phyloP scores from a whole-genome alignment of 1,140 invertebrate genomes.

The Aphidius ervi region DNA sequence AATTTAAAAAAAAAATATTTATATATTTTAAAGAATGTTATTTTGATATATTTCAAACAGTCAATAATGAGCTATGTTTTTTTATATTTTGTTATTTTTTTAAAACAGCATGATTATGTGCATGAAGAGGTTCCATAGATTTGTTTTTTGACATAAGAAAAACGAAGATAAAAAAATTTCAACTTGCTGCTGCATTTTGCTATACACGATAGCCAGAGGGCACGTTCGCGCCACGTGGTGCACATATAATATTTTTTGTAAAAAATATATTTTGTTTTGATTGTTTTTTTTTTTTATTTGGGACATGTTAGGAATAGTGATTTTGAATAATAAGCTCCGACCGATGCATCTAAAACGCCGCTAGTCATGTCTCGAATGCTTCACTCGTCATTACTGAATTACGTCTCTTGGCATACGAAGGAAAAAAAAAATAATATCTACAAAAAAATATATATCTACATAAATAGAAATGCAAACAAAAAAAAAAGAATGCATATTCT shows the following conservation, averaged over 20 bases:
- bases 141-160: not conserved
- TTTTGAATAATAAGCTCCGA: slow-evolving; percentile 10
- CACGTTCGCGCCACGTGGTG: slow-evolving; percentile 14
- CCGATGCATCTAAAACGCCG: slow-evolving; percentile 4
- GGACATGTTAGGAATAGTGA: slow-evolving; percentile 13
- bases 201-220: slow-evolving; percentile 9
- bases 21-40: no score
- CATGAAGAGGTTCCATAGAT: slow-evolving; percentile 9
- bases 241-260: slow-evolving; percentile 9
- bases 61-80: no score
- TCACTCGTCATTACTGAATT: no score
- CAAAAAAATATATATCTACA: no score
- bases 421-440: no score
- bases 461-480: no score
- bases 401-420: no score
- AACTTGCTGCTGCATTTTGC: slow-evolving; percentile 4
- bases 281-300: not conserved
- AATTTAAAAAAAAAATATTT: no score
- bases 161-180: not conserved
- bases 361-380: not conserved
- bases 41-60: no score
- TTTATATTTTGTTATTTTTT: no score
- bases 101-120: no score
- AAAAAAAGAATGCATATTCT: no score
- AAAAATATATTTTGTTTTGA: not conserved